phyloP scores from a whole-genome alignment of 2,888 invertebrate genomes.

The Sisyra nigra region DNA sequence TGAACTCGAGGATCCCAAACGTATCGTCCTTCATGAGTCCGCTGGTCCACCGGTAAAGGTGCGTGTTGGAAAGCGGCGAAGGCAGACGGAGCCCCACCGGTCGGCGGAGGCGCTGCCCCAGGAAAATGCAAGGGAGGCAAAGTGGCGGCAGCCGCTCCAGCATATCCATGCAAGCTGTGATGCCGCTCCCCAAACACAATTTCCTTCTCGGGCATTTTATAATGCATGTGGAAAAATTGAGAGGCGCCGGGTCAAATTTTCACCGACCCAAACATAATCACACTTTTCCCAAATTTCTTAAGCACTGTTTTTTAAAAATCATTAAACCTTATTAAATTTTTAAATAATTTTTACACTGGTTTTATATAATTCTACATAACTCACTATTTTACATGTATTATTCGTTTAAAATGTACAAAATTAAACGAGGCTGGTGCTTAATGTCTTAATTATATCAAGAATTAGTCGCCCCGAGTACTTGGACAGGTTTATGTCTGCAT shows the following conservation, averaged over 20 bases:
- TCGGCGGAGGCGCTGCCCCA: conserved; percentile 17
- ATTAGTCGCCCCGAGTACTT: too few relatives aligned
- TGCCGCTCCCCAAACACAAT: conserved; percentile 19
- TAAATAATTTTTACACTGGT: neutral
- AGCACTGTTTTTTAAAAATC: conserved; percentile 1
- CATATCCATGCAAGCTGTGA: conserved; percentile 24
- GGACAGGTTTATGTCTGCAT: too few relatives aligned
- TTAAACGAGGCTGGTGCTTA: too few relatives aligned
- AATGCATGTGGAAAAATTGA: neutral
- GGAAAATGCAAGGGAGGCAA: conserved; percentile 25
- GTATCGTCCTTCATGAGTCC: conserved; percentile 28
- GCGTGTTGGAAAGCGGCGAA: conserved; percentile 38
- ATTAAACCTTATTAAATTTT: neutral
- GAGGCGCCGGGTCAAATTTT: neutral
- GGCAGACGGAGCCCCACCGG: conserved; percentile 18
- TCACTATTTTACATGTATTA: too few relatives aligned
- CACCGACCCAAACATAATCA: conserved; percentile 1
- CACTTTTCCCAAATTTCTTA: neutral
- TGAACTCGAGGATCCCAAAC: conserved; percentile 28
- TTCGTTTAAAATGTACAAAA: too few relatives aligned
- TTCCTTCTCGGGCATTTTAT: conserved; percentile 25
- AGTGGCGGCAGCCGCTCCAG: conserved; percentile 13
- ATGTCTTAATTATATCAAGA: too few relatives aligned
- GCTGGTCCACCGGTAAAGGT: conserved; percentile 40
- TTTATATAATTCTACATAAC: neutral